Percentiles rank a stretch among this genome's conserved stretches.
Conservation (phyloP, 2,797 vertebrate genomes). For the Limosa lapponica region DNA sequence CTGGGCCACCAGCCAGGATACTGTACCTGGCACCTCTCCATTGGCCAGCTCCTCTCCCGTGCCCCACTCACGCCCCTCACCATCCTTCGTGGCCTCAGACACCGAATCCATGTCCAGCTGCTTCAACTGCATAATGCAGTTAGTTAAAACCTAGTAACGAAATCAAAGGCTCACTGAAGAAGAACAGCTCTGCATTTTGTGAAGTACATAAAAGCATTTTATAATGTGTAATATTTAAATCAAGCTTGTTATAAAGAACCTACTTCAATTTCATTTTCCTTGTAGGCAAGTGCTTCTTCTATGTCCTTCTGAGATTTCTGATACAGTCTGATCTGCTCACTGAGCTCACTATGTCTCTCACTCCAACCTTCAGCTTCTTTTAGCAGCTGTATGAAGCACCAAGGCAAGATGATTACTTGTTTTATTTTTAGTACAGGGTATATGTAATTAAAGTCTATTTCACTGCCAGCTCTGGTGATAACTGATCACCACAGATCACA, state of each 20-base stretch:
- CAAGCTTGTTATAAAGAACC: slow-evolving; percentile 24
- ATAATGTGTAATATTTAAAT: neutral
- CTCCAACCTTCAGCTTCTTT: slow-evolving; percentile 88
- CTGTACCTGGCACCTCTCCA: slow-evolving; percentile 84
- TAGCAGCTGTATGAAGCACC: slow-evolving; percentile 81
- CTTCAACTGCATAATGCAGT: slow-evolving; percentile 89
- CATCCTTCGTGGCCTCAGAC: slow-evolving; percentile 62
- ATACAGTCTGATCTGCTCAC: slow-evolving; percentile 88
- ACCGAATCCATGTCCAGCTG: slow-evolving; percentile 80
- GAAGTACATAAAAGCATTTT: neutral
- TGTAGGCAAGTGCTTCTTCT: slow-evolving; percentile 88
- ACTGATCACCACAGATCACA: neutral
- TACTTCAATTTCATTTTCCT: slow-evolving; percentile 93
- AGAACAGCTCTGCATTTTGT: neutral
- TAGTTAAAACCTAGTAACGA: slow-evolving; percentile 87
- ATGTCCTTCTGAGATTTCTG: slow-evolving; percentile 90
- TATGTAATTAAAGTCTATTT: neutral
- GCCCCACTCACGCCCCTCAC: slow-evolving; percentile 67
- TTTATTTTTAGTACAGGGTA: neutral
- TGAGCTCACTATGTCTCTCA: slow-evolving; percentile 87
- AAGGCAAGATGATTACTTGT: neutral
- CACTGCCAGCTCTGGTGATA: neutral
- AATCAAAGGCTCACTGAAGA: neutral
- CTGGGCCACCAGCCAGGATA: neutral
- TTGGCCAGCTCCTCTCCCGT: slow-evolving; percentile 81